A percentile compares a stretch with the other conserved stretches of the same genome.
phyloP scores from a whole-genome alignment of 1,140 invertebrate genomes.

The Diabrotica undecimpunctata region DNA sequence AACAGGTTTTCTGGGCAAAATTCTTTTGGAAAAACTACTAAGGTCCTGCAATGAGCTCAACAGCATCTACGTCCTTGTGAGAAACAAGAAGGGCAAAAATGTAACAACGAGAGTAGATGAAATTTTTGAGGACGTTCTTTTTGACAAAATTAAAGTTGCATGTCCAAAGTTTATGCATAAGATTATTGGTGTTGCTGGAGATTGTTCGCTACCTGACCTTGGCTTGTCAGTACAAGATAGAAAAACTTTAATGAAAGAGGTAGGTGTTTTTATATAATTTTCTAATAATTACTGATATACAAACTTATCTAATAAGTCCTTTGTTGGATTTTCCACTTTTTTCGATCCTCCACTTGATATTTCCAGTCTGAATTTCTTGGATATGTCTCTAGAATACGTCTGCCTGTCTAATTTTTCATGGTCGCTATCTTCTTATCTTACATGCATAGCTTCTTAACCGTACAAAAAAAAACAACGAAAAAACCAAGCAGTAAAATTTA shows the following conservation, averaged over 20 bases:
- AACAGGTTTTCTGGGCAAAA: conserved; percentile 68
- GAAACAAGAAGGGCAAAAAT: conserved; percentile 74
- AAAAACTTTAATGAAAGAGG: conserved; percentile 58
- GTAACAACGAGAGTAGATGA: conserved; percentile 59
- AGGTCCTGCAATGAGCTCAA: conserved; percentile 70
- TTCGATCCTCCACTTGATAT: too few species aligned
- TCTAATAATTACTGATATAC: too few species aligned
- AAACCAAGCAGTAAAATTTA: too few species aligned
- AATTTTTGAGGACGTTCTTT: conserved; percentile 58
- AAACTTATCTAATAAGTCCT: too few species aligned
- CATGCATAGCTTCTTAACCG: too few species aligned
- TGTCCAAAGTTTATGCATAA: conserved; percentile 64
- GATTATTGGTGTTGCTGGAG: conserved; percentile 60
- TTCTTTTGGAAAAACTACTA: conserved; percentile 78
- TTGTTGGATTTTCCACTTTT: too few species aligned
- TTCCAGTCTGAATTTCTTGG: too few species aligned
- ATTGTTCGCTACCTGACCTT: conserved; percentile 59
- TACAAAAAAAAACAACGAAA: too few species aligned
- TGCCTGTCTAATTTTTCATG: too few species aligned
- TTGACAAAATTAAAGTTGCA: conserved; percentile 31
- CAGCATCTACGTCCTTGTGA: conserved; percentile 72
- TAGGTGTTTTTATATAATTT: conserved; percentile 47
- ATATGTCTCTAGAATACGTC: too few species aligned
- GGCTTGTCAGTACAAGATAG: conserved; percentile 59
- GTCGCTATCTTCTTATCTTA: too few species aligned